These are phyloP conservation scores for Gibbula magus DNA, from an alignment of 2,888 invertebrate genomes.

Conservation along the genomic window DNA sequence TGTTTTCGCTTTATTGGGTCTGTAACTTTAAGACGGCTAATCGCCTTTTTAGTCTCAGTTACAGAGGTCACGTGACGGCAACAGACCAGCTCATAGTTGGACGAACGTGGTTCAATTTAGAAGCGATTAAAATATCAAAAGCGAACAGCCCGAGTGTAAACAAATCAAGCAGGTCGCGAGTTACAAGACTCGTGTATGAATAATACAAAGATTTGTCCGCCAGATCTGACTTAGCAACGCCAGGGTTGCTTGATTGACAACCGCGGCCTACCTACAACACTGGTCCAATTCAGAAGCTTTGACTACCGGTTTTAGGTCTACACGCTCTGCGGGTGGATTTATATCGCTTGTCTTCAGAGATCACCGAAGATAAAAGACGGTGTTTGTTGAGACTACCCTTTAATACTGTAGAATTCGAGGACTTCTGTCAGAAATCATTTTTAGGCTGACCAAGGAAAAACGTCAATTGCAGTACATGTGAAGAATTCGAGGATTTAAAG, in stretches of 20 bases:
- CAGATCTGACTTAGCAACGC: not conserved
- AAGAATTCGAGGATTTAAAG: too few species aligned
- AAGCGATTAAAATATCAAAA: constrained; percentile 7
- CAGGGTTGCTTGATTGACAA: not conserved
- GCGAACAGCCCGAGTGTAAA: not conserved
- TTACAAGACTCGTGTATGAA: constrained; percentile 14
- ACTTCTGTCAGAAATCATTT: too few species aligned
- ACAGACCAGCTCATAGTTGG: not conserved
- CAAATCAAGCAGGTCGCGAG: not conserved
- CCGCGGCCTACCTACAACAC: not conserved
- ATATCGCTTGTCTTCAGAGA: not conserved
- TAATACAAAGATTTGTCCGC: constrained; percentile 19
- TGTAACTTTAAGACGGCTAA: not conserved
- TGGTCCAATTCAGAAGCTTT: not conserved
- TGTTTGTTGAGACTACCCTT: too few species aligned
- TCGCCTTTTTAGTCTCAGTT: not conserved
- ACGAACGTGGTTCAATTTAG: not conserved
- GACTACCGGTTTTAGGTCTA: not conserved
- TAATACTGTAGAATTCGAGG: too few species aligned
- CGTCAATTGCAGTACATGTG: too few species aligned
- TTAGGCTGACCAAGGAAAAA: too few species aligned
- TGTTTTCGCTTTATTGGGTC: not conserved
- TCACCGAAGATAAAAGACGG: too few species aligned
- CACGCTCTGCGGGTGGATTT: not conserved
- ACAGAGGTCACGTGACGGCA: not conserved